Evolutionary conservation across 1,140 invertebrate species (phyloP), one percentile per base, ranked within the genome.

Genomic region (Drosophila biarmipes): DNA sequence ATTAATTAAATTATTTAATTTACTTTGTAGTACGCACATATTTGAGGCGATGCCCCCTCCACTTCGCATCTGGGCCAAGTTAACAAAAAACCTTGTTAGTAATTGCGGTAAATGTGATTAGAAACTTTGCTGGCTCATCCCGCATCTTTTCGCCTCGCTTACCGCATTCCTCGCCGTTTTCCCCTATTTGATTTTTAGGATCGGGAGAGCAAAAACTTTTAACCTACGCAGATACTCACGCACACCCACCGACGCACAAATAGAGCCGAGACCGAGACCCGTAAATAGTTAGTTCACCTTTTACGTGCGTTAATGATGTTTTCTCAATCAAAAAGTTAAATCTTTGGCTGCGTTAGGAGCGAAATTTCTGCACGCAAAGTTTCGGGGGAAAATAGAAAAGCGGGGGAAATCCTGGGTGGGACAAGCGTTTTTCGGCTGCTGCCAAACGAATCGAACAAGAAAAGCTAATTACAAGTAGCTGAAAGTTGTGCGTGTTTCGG

Each of bases 241-340:
- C 43, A 34, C 57, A 40, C 19, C 29, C 40, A 43, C 8, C 7
- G 11, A 43, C 27, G 21, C 45, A 59, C 49, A 54, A 43, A 57
- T 37, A 53, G 48, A 55, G 63, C 63, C 45, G 58, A 56, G 37
- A 68, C 51, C 62, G 58, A 59, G 42, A 68, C 51, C 62, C 72
- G 67, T 89, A 84, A 87, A 79, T 87, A 87, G 84, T 87, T 87
- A 80, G 82, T 54, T 71, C 67, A 71, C 79, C 66, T 87, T 87
- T 87, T 87, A 87, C 84, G 84, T 87, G 84, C 84, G 84, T 87
- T 87, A 87, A 87, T 87, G 84, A 87, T 87, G 84, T 87, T 87
- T 87, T 87, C 84, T 89, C 84, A 87, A 87, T 87, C 84, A 87
- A 87, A 87, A 87, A 87, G 84, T 87, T 87, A 89, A 87, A 89